Evolutionary conservation across 2,888 invertebrate genomes (phyloP), one percentile per base, ranked within the genome.

Genomic region (Adelphocoris suturalis): DNA sequence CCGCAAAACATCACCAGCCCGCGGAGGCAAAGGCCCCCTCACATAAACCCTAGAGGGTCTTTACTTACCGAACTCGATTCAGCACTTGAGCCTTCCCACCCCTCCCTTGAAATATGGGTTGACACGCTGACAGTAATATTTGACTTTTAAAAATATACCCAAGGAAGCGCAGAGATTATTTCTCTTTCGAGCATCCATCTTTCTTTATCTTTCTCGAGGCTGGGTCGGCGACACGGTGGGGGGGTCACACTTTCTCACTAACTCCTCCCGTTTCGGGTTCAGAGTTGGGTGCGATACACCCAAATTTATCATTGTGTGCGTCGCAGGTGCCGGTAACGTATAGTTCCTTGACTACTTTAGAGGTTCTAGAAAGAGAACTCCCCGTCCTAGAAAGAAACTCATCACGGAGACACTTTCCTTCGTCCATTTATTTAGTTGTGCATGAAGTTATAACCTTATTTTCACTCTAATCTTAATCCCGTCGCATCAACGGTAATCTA

Each of bases 141-240:
- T 75, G 75, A 75, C 75, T 75, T 75, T 75, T 75, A 75, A 75
- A 37, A 75, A 75, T 75, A 75, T 75, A 75, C 75, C 75, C 75
- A 11, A 11, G 52, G 16, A 52, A 52, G 52, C 13, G 3, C 52
- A 11, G 52, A 16, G 52, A 52, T 52, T 52, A 52, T 52, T 52
- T 52, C 52, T 52, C 52, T 52, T 16, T 16, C 52, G 75, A 75
- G 19, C 75, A 75, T 75, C 75, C 75, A 75, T 75, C 75, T 75
- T 75, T 75, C 75, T 75, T 75, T 75, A 75, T 75, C 75, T 52
- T 52, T 16, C 52, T 52, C 52, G 12, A 52, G 1, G 13, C 48
- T 13, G 48, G 16, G 52, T 3, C 5, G 52, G 12, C 16, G 52
- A 14, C 7, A 3, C 52, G 52, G 52, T 14, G 52, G 52, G 75